These are phyloP conservation scores for Lagodon rhomboides DNA, from an alignment of 2,797 vertebrate genomes.

Conservation along the genomic window DNA sequence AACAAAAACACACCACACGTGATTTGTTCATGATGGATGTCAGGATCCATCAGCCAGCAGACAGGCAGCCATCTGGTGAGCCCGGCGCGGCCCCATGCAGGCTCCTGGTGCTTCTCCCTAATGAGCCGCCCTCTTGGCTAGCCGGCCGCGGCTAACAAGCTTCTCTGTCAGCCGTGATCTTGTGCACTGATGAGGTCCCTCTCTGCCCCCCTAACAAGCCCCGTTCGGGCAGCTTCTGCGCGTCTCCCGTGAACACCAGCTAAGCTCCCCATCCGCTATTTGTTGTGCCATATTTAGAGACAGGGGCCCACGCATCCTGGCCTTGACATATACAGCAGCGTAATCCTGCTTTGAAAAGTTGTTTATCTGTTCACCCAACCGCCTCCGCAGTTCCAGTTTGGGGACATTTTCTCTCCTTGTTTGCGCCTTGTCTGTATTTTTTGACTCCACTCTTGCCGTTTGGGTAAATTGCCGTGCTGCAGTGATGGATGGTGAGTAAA, in stretches of 20 bases:
- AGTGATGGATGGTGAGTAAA: constrained; percentile 73
- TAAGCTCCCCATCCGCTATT: constrained; percentile 51
- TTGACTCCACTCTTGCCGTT: constrained; percentile 62
- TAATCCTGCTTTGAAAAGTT: constrained; percentile 73
- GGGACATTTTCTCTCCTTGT: constrained; percentile 73
- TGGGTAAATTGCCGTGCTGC: constrained; percentile 64
- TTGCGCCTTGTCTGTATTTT: constrained; percentile 66
- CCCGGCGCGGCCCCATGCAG: constrained; percentile 37
- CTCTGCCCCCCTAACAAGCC: constrained; percentile 71
- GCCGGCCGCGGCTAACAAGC: constrained; percentile 71
- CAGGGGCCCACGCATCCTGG: constrained; percentile 46
- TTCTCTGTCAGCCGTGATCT: constrained; percentile 72
- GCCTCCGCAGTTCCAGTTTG: constrained; percentile 65
- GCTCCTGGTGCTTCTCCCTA: constrained; percentile 67
- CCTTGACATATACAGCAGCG: constrained; percentile 30
- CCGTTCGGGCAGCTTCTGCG: constrained; percentile 54
- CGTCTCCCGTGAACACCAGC: constrained; percentile 53
- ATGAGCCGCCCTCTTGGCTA: constrained; percentile 74
- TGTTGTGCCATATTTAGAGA: constrained; percentile 61
- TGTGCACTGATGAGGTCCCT: constrained; percentile 69
- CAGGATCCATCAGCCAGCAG: constrained; percentile 31
- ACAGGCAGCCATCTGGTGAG: constrained; percentile 68
- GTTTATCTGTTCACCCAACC: constrained; percentile 62
- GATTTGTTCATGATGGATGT: constrained; percentile 57
- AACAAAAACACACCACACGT: constrained; percentile 1